These are phyloP conservation scores for Rallus crepitans DNA, from an alignment of 2,797 vertebrate species.

Conservation along the genomic window DNA sequence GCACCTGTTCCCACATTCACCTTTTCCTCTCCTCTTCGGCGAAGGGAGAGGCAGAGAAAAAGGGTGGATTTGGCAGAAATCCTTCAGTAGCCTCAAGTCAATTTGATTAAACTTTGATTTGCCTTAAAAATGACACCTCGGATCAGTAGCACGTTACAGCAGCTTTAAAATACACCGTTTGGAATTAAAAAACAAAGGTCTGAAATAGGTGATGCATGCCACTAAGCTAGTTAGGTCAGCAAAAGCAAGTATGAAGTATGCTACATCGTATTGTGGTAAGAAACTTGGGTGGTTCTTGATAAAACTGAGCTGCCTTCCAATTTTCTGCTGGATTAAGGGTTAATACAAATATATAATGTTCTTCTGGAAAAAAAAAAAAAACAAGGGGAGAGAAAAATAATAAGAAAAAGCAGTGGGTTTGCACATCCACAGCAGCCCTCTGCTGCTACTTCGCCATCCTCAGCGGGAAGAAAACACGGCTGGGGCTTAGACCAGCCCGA, in stretches of 20 bases:
- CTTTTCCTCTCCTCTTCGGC: background rate
- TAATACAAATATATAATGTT: fast-evolving
- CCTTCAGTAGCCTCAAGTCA: background rate
- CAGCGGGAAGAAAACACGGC: background rate
- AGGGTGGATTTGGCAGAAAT: background rate
- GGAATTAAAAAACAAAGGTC: background rate
- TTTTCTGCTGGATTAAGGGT: background rate
- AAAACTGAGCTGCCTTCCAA: background rate
- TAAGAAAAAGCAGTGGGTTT: background rate
- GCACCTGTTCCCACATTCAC: constrained; percentile 11
- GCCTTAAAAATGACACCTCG: background rate
- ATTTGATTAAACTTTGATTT: background rate
- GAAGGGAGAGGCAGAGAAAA: background rate
- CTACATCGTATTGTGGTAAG: background rate
- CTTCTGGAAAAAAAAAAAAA: background rate
- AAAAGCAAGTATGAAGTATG: background rate
- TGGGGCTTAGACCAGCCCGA: background rate
- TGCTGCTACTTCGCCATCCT: background rate
- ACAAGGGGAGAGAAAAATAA: too few relatives aligned
- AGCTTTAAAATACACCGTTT: background rate
- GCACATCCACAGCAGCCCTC: background rate
- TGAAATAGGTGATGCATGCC: fast-evolving
- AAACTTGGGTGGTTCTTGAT: background rate
- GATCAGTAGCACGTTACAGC: fast-evolving
- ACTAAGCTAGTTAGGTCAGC: background rate